These are phyloP conservation scores for Sorex maritimensis DNA, from an alignment of 2,797 vertebrate genomes.

Conservation along the genomic window DNA sequence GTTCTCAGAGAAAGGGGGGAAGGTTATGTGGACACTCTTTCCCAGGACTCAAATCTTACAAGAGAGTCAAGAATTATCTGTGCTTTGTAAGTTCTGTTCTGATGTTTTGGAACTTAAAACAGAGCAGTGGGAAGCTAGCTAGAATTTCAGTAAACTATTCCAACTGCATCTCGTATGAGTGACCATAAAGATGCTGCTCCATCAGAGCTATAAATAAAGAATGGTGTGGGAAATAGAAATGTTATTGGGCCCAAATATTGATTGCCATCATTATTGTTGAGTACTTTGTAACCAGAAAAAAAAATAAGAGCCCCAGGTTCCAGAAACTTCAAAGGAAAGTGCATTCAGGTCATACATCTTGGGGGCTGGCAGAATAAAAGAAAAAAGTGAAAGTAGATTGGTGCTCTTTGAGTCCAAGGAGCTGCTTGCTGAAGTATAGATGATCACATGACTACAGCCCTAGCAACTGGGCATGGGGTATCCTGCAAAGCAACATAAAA, in stretches of 20 bases:
- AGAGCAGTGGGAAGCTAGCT: background rate
- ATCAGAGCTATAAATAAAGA: slow-evolving; percentile 28
- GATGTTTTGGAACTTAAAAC: background rate
- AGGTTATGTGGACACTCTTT: background rate
- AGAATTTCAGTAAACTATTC: background rate
- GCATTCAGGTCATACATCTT: background rate
- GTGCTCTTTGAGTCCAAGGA: background rate
- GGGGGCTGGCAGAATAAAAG: too few species aligned
- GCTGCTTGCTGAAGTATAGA: too few species aligned
- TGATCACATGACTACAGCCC: background rate
- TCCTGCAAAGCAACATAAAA: background rate
- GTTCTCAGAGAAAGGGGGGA: background rate
- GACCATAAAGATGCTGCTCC: background rate
- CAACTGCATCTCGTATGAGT: background rate
- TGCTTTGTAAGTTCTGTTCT: background rate
- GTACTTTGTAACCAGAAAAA: background rate
- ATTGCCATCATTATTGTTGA: background rate
- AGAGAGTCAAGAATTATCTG: background rate
- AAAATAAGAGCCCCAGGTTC: background rate
- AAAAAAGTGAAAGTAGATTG: background rate
- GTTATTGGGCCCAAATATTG: background rate
- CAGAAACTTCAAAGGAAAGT: background rate
- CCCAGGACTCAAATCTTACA: background rate
- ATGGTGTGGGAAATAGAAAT: background rate
- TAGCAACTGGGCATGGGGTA: background rate